These are phyloP conservation scores for Eristalis pertinax DNA, from an alignment of 2,888 invertebrate genomes.

Conservation along the genomic window DNA sequence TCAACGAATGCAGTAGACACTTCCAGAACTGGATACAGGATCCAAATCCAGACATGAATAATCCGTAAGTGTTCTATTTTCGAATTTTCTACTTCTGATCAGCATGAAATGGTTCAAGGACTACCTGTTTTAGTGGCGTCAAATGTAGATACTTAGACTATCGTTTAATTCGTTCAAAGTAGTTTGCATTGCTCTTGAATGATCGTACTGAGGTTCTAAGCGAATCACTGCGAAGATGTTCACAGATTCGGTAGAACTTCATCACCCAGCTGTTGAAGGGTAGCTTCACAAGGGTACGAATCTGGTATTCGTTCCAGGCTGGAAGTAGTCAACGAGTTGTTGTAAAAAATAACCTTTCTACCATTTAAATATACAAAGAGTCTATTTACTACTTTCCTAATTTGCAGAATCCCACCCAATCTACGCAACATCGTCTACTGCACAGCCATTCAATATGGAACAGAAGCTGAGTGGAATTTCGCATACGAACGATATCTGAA, in stretches of 20 bases:
- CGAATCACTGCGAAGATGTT: too few species aligned
- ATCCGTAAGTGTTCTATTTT: constrained; percentile 85
- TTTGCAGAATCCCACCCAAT: constrained; percentile 90
- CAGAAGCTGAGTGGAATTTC: constrained; percentile 93
- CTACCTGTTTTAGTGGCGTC: too few species aligned
- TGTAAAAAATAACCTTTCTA: too few species aligned
- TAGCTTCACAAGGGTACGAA: too few species aligned
- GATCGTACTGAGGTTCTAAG: too few species aligned
- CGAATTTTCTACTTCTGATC: neutral
- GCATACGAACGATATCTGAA: constrained; percentile 90
- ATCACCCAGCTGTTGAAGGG: too few species aligned
- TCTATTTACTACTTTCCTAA: neutral
- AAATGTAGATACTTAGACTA: too few species aligned
- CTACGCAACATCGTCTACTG: constrained; percentile 93
- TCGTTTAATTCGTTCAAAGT: too few species aligned
- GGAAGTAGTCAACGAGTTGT: too few species aligned
- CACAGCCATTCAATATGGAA: constrained; percentile 91
- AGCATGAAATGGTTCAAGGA: neutral
- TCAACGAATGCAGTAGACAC: constrained; percentile 87
- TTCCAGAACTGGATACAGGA: constrained; percentile 89
- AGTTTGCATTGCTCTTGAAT: too few species aligned
- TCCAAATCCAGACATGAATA: constrained; percentile 87
- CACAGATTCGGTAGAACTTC: too few species aligned
- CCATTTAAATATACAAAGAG: neutral
- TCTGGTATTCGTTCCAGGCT: too few species aligned